Percentiles rank a stretch among this genome's conserved stretches.
Conservation (phyloP, 2,888 invertebrate species). For the Mylabris sibirica region DNA sequence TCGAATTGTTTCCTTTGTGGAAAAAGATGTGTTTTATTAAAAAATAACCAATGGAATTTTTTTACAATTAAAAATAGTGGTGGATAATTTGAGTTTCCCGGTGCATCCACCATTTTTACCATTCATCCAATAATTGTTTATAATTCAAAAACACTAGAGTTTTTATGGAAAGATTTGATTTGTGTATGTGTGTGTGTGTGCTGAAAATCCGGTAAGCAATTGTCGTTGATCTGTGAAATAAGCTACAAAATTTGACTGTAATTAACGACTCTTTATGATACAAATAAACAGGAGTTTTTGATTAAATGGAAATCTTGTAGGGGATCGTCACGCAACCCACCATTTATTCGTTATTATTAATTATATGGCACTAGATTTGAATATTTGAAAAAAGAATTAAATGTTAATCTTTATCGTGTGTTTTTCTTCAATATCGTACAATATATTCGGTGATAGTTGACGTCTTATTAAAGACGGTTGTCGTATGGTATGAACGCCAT, state of each 20-base stretch:
- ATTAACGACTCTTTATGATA: slow-evolving; percentile 40
- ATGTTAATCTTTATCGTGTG: too few species aligned
- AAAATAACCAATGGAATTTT: too few species aligned
- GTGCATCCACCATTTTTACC: too few species aligned
- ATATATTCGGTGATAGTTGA: slow-evolving; percentile 28
- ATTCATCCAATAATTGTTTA: too few species aligned
- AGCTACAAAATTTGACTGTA: slow-evolving; percentile 37
- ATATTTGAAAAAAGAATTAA: too few species aligned
- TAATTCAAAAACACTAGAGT: too few species aligned
- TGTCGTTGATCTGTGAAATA: slow-evolving; percentile 28
- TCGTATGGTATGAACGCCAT: slow-evolving; percentile 26
- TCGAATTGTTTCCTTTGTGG: too few species aligned
- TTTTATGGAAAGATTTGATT: too few species aligned
- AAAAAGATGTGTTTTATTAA: too few species aligned
- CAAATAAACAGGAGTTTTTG: slow-evolving; percentile 43
- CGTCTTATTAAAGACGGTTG: slow-evolving; percentile 36
- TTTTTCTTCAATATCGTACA: background rate
- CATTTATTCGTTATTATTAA: slow-evolving; percentile 45
- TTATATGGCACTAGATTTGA: slow-evolving; percentile 34
- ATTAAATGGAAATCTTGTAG: slow-evolving; percentile 45
- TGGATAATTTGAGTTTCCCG: too few species aligned
- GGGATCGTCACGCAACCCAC: slow-evolving; percentile 45
- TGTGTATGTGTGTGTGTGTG: background rate
- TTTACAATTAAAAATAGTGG: too few species aligned
- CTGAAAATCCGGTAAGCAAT: slow-evolving; percentile 5